Percentiles rank a stretch among this genome's conserved stretches.
phyloP scores from a whole-genome alignment of 2,797 vertebrate species.

The Clarias fuscus region DNA sequence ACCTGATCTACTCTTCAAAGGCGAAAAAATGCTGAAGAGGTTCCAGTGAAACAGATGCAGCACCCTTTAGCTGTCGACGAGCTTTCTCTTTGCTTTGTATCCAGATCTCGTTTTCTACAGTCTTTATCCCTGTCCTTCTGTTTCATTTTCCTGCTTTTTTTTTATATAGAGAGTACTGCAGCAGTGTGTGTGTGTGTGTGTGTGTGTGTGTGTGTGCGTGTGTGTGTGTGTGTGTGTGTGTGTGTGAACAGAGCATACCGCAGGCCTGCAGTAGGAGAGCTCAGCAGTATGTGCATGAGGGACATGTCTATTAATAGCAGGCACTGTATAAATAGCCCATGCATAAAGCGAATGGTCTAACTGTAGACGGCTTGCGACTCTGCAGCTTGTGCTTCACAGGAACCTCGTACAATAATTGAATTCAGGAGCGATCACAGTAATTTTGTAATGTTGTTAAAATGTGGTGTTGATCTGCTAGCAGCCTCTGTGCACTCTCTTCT shows the following conservation, averaged over 20 bases:
- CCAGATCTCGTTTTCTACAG: not conserved
- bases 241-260: constrained; percentile 40
- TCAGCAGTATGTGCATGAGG: constrained; percentile 31
- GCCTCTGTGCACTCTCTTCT: not conserved
- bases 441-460: constrained; percentile 4
- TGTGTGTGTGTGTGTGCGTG: constrained; percentile 32
- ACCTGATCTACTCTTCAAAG: not conserved
- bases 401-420: constrained; percentile 7
- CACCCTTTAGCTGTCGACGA: not conserved
- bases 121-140: not conserved
- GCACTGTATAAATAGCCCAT: constrained; percentile 60
- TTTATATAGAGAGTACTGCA: constrained; percentile 36
- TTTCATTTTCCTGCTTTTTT: constrained; percentile 18
- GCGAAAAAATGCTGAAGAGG: constrained; percentile 3
- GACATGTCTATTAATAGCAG: constrained; percentile 59
- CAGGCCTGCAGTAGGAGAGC: constrained; percentile 54
- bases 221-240: constrained; percentile 25
- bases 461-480: not conserved
- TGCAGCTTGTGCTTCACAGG: constrained; percentile 46
- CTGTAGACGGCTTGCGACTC: constrained; percentile 41
- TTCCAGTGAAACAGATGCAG: not conserved
- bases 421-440: not conserved
- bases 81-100: not conserved
- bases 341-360: constrained; percentile 50
- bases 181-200: constrained; percentile 37